Evolutionary conservation across 2,113 vertebrate genomes (phyloP).

Genomic region (Tapirus terrestris): DNA sequence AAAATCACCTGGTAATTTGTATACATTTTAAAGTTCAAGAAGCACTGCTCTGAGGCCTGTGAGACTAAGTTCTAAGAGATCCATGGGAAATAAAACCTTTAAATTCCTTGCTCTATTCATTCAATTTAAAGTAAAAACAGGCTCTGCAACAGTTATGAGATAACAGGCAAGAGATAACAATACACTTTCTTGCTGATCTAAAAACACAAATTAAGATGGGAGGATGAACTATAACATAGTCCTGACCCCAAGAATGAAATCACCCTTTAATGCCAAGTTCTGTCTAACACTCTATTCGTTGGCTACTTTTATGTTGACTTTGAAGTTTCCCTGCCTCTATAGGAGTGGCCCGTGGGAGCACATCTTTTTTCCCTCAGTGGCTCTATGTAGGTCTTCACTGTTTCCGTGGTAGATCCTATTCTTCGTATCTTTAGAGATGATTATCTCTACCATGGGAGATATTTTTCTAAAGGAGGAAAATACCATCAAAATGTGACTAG

Average conservation of each 20-base stretch:
- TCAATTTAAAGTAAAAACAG: neutral
- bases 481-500: neutral
- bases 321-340: neutral
- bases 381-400: neutral
- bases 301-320: neutral
- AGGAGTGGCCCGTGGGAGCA: neutral
- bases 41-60: neutral
- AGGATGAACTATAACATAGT: neutral
- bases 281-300: neutral
- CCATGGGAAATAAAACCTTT: neutral
- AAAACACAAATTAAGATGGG: neutral
- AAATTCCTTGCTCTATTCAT: neutral
- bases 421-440: neutral
- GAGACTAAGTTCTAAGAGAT: neutral
- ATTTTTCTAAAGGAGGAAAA: neutral
- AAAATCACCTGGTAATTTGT: neutral
- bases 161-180: neutral
- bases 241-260: neutral
- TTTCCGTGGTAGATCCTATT: neutral
- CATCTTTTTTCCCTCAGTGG: neutral
- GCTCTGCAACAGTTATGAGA: neutral
- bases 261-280: neutral
- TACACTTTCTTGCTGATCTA: neutral
- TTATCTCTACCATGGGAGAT: neutral
- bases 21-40: neutral